A percentile compares a stretch with the other conserved stretches of the same genome.
Conservation (phyloP, 2,888 invertebrate species). For the Theretra japonica region DNA sequence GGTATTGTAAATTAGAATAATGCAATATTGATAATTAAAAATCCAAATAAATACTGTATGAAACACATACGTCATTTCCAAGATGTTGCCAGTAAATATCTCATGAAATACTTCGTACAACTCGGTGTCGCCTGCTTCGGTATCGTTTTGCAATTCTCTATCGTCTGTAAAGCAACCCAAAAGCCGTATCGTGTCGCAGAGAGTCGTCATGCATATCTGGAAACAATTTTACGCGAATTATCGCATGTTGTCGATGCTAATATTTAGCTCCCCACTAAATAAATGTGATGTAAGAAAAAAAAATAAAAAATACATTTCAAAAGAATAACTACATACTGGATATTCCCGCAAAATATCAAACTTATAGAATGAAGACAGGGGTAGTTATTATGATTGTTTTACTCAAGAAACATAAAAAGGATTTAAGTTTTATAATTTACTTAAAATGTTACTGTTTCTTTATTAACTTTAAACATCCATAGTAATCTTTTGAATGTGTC, state of each 20-base stretch:
- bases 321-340: too few species aligned
- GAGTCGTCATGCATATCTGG: constrained; percentile 95
- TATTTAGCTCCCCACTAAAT: too few species aligned
- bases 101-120: constrained; percentile 87
- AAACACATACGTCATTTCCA: constrained; percentile 86
- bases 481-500: too few species aligned
- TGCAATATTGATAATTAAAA: background rate
- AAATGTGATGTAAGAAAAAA: too few species aligned
- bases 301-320: too few species aligned
- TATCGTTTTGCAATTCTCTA: constrained; percentile 75
- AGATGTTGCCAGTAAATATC: constrained; percentile 90
- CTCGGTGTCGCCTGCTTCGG: constrained; percentile 71
- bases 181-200: constrained; percentile 96
- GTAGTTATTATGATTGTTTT: too few species aligned
- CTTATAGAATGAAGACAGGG: too few species aligned
- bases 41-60: background rate
- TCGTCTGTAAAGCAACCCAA: constrained; percentile 93
- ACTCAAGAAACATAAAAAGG: too few species aligned
- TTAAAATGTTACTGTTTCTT: too few species aligned
- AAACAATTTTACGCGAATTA: constrained; percentile 35
- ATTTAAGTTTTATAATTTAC: too few species aligned
- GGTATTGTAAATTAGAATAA: too few species aligned
- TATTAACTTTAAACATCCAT: background rate
- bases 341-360: too few species aligned
- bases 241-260: background rate